Base-by-base conservation (phyloP, 2,113 vertebrate genomes). In the Osmerus mordax region DNA sequence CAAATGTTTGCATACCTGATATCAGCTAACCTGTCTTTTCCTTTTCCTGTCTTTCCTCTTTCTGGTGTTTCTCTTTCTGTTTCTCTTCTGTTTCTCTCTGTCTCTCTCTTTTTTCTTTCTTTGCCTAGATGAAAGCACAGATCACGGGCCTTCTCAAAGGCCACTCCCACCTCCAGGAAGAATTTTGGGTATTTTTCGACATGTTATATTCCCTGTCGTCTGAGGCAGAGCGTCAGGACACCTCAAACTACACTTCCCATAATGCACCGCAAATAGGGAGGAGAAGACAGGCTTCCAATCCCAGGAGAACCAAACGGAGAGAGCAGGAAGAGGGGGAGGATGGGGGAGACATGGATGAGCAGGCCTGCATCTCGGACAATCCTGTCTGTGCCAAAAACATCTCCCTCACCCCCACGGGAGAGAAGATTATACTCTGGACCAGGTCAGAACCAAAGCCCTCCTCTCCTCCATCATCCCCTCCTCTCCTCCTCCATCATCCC, bases 391-490 rank as follows among this genome's bases (percentile, higher is more conserved):
- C 95, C 5, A 95, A 94, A 86, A 97, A 96, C 88, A 92, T 93
- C 85, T 93, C 92, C 4, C 87, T 93, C 89, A 94, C 91, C 69
- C 91, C 94, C 0, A 94, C 86, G 0, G 95, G 95, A 21, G 93
- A 95, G 73, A 95, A 92, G 77, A 93, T 96, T 0, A 87, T 96
- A 0, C 79, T 94, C n/a, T 99, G 97, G 97, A 98, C 95, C 3
- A 94, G 97, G 96, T 97, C 79, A 1, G 29, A 3, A 16, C 5
- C n/a, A 28, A 6, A 65, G 19, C 65, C 12, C 21, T 41, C 47
- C 47, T 62, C 14, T n/a, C 6, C 12, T 47, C 41, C 41, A 9
- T 3, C 32, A 6, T 36, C 32, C 4, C 3, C 32, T 11, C 7
- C 41, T 47, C 41, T 47, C 7, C 41, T 47, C 41, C 7, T 47